Evolutionary conservation across 2,888 invertebrate genomes (phyloP).

Genomic region (Meiosimyza platycephala): DNA sequence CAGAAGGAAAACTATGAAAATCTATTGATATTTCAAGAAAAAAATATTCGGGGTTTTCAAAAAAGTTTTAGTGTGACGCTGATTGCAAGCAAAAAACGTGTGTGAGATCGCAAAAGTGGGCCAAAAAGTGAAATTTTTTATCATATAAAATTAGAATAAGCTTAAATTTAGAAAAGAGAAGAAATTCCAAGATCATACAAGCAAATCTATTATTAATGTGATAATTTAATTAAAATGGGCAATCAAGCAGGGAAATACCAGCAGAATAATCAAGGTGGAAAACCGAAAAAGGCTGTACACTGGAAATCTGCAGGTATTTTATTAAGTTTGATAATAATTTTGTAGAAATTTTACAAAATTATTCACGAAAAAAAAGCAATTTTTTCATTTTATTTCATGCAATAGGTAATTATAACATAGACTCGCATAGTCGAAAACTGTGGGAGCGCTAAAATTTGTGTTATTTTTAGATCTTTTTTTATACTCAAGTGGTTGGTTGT

Average conservation of each 20-base stretch:
- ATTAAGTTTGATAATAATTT: not conserved
- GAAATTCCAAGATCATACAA: not conserved
- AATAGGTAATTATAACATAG: constrained; percentile 18
- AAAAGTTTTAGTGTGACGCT: not conserved
- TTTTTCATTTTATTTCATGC: constrained; percentile 24
- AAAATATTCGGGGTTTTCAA: not conserved
- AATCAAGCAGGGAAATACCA: constrained; percentile 74
- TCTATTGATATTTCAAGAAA: not conserved
- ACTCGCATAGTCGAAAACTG: constrained; percentile 44
- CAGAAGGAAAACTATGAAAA: constrained; percentile 30
- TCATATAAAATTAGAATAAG: constrained; percentile 28
- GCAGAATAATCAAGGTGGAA: constrained; percentile 67
- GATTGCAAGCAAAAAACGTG: constrained; percentile 29
- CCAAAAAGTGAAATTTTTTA: constrained; percentile 38
- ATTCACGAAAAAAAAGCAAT: constrained; percentile 59
- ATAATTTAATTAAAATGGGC: constrained; percentile 68
- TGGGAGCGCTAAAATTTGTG: constrained; percentile 60
- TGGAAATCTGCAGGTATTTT: constrained; percentile 85
- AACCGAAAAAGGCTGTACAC: constrained; percentile 82
- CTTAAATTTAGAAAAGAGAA: constrained; percentile 14
- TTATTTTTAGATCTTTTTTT: constrained; percentile 60
- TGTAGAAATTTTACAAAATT: constrained; percentile 39
- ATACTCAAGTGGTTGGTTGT: constrained; percentile 62
- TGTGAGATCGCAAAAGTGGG: constrained; percentile 25
- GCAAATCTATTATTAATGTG: no score